Base-by-base conservation (phyloP, 2,113 vertebrate genomes). In the Maylandia zebra region DNA sequence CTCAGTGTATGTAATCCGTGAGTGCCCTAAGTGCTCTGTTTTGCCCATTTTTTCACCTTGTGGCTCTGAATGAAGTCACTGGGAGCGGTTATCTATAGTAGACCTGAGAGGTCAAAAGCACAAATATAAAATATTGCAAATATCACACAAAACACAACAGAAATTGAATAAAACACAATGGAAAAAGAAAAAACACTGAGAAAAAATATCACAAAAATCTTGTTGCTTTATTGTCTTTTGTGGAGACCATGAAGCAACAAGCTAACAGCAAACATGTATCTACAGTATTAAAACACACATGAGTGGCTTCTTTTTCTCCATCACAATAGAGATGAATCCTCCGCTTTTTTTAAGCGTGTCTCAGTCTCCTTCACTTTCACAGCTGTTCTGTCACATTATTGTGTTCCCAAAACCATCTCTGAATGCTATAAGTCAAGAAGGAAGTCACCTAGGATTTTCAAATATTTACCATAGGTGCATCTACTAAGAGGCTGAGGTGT, bases 301-400 rank as follows among this genome's bases (percentile, higher is more conserved):
- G 1, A 69, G 34, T 14, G 34, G 36, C 7, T 22, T 69, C 36
- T 41, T 69, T 6, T 41, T 69, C 64, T 69, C 19, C n/a, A 38
- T 69, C 36, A 41, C 36, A 41, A 22, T 22, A 69, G 34, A 69
- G 64, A 69, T 9, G 36, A 69, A 69, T 69, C 36, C 5, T 69
- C 3, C 0, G 1, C 36, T 69, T 41, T 41, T 30, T 41, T 41
- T 14, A 14, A 69, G 64, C 1, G 0, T 2, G 12, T 22, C 64
- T 41, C 7, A 41, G 19, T 22, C 34, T 69, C 64, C 64, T 69
- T 69, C 64, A 69, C 64, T 69, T 69, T 38, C 64, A 41, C 19
- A 41, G 64, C 34, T 41, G 64, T 69, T 3, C 36, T 22, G 34
- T 69, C 34, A 69, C 1, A 2, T 1, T 41, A 41, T 22, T 69